Evolutionary conservation across 2,888 invertebrate species (phyloP).

Genomic region (Hirtodrosophila duncani): DNA sequence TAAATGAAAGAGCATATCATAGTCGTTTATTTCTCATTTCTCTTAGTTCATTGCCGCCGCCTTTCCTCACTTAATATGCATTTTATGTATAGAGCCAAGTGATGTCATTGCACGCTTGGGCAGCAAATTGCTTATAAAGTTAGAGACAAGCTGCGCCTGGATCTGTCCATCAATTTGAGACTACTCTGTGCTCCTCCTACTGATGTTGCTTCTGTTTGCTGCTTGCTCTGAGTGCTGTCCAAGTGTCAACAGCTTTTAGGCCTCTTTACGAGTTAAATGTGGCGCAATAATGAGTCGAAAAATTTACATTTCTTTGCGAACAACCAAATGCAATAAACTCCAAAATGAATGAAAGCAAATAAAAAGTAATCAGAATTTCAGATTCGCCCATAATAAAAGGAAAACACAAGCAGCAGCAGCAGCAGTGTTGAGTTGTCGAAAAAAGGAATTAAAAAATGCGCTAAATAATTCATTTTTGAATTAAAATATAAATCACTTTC

Average conservation of each 20-base stretch:
- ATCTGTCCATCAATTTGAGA: too few species aligned
- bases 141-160: too few species aligned
- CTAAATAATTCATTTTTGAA: conserved; percentile 75
- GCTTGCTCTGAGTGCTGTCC: conserved; percentile 12
- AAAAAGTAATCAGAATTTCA: conserved; percentile 71
- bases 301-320: conserved; percentile 59
- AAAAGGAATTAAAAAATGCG: conserved; percentile 70
- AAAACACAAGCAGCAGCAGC: conserved; percentile 25
- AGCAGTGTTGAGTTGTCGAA: conserved; percentile 22
- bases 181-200: too few species aligned
- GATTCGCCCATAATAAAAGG: conserved; percentile 54
- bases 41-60: background rate
- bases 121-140: conserved; percentile 37
- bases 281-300: conserved; percentile 62
- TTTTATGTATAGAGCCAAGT: conserved; percentile 20
- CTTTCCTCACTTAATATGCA: conserved; percentile 18
- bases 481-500: conserved; percentile 75
- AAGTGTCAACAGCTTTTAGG: conserved; percentile 59
- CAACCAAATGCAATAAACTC: conserved; percentile 65
- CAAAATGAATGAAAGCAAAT: conserved; percentile 54
- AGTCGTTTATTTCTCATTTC: background rate
- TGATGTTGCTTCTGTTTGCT: too few species aligned
- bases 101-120: conserved; percentile 36
- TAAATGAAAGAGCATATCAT: conserved; percentile 3
- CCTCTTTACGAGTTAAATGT: conserved; percentile 59